These are phyloP conservation scores for Grapholita molesta DNA, from an alignment of 1,140 invertebrate genomes.

Conservation along the genomic window DNA sequence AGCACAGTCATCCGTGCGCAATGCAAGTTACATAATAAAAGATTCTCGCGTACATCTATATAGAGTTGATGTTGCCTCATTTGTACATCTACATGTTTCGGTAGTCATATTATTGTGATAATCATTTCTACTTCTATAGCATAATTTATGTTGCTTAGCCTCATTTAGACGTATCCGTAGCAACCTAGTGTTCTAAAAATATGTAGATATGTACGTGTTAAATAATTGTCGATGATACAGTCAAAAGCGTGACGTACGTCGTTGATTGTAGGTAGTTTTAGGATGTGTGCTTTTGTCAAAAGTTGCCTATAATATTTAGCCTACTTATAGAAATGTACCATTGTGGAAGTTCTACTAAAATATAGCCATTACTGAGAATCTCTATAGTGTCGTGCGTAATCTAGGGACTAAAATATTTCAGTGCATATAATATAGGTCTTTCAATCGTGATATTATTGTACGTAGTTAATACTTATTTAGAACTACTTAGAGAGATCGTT, in stretches of 20 bases:
- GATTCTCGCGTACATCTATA: conserved; percentile 45
- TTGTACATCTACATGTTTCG: conserved; percentile 45
- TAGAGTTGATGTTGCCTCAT: conserved; percentile 50
- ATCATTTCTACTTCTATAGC: conserved; percentile 52
- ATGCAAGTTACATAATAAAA: conserved; percentile 46
- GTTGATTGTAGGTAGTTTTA: neutral
- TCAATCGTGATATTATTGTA: conserved; percentile 49
- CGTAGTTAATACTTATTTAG: conserved; percentile 42
- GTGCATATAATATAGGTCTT: conserved; percentile 36
- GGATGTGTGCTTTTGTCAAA: conserved; percentile 31
- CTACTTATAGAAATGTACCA: conserved; percentile 27
- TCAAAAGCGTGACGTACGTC: neutral
- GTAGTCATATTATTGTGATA: conserved; percentile 67
- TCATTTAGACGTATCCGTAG: neutral
- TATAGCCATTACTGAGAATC: conserved; percentile 2
- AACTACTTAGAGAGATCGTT: conserved; percentile 49
- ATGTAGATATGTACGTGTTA: conserved; percentile 16
- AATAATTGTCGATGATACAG: too few relatives aligned
- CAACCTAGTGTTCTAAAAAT: neutral
- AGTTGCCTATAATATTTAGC: conserved; percentile 35
- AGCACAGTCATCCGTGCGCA: conserved; percentile 40
- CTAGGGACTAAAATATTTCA: neutral
- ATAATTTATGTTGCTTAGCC: conserved; percentile 40
- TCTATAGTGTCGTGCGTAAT: neutral
- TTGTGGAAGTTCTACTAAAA: neutral